phyloP scores from a whole-genome alignment of 2,113 vertebrate species.

The Brachyhypopomus gauderio region DNA sequence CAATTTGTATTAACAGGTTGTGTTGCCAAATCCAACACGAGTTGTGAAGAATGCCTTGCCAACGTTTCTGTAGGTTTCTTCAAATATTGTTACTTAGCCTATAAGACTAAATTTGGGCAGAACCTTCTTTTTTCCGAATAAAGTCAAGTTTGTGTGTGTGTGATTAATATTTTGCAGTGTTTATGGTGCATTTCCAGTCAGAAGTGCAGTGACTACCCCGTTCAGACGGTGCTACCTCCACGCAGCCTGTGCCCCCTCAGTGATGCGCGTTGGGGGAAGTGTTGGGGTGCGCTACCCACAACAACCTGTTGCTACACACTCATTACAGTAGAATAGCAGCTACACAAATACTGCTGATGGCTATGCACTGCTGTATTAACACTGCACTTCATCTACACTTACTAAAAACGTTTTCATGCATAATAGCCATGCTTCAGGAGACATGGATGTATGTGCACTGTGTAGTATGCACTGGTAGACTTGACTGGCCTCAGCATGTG shows the following conservation, averaged over 20 bases:
- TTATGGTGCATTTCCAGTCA: conserved; percentile 84
- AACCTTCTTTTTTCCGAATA: background rate
- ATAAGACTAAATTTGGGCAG: too few species aligned
- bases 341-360: background rate
- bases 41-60: conserved; percentile 84
- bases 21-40: conserved; percentile 78
- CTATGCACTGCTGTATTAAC: too few species aligned
- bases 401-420: too few species aligned
- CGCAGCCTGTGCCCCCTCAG: conserved; percentile 76
- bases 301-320: background rate
- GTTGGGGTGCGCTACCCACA: conserved; percentile 83
- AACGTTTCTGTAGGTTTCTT: conserved; percentile 77
- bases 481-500: too few species aligned
- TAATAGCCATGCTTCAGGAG: too few species aligned
- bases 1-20: conserved; percentile 68
- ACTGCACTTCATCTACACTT: too few species aligned
- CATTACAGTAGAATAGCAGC: background rate
- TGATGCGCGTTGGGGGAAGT: conserved; percentile 89
- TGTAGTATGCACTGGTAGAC: too few species aligned
- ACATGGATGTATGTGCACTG: too few species aligned
- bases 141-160: background rate
- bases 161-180: conserved; percentile 75
- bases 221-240: conserved; percentile 79
- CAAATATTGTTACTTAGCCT: too few species aligned
- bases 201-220: conserved; percentile 84